Evolutionary conservation across 2,888 invertebrate species (phyloP).

Genomic region (Schrankia costaestrigalis): DNA sequence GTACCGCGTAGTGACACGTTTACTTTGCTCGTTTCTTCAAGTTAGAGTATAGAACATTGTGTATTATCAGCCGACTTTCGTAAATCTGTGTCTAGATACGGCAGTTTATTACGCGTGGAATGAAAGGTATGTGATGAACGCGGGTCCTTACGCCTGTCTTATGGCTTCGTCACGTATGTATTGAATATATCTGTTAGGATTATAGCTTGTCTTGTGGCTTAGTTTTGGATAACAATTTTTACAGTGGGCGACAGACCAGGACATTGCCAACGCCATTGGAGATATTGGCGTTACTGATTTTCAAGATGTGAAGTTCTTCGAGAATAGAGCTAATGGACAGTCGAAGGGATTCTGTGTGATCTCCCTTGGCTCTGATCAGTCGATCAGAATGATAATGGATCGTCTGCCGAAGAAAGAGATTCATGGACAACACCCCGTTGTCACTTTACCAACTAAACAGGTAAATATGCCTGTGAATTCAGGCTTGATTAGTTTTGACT

Average conservation of each 20-base stretch:
- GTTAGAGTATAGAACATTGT: no score
- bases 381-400: constrained; percentile 94
- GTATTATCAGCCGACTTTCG: no score
- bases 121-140: constrained; percentile 38
- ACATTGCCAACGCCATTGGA: constrained; percentile 93
- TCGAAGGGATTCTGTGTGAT: constrained; percentile 99
- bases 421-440: constrained; percentile 96
- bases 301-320: constrained; percentile 99
- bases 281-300: constrained; percentile 95
- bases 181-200: constrained; percentile 20
- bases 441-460: constrained; percentile 97
- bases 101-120: constrained; percentile 18
- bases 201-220: constrained; percentile 44
- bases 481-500: no score
- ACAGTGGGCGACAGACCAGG: constrained; percentile 99
- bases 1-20: constrained; percentile 18
- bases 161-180: constrained; percentile 33
- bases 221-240: constrained; percentile 69
- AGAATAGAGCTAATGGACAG: constrained; percentile 98
- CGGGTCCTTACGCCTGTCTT: constrained; percentile 19
- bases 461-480: no score
- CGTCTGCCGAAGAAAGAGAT: constrained; percentile 96
- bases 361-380: constrained; percentile 94
- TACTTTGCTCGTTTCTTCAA: constrained; percentile 10
- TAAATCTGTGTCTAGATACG: constrained; percentile 13